Evolutionary conservation across 2,888 invertebrate genomes (phyloP).

Genomic region (Andrena haemorrhoa): DNA sequence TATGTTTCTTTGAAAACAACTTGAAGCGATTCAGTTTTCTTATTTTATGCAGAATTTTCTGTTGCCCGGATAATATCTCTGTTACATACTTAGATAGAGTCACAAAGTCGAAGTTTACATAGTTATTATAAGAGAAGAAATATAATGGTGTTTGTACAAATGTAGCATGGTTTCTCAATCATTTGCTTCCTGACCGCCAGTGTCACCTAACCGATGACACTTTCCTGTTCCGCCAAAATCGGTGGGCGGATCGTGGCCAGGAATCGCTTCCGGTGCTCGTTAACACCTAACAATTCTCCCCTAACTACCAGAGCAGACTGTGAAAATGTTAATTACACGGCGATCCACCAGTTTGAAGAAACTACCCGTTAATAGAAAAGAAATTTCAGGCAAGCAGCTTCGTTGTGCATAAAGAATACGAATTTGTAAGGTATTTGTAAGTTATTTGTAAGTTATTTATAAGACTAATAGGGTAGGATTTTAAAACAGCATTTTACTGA

Average conservation of each 20-base stretch:
- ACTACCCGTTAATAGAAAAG: neutral
- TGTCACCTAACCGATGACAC: constrained; percentile 14
- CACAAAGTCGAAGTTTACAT: too few species aligned
- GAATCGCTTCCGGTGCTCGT: constrained; percentile 62
- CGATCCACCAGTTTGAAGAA: neutral
- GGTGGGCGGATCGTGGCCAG: constrained; percentile 26
- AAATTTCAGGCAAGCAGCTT: too few species aligned
- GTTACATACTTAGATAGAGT: too few species aligned
- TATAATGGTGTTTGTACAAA: constrained; percentile 50
- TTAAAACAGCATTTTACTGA: too few species aligned
- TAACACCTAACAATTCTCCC: constrained; percentile 58
- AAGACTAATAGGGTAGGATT: too few species aligned
- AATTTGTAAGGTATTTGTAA: too few species aligned
- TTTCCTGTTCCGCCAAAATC: constrained; percentile 41
- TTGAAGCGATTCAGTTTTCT: neutral
- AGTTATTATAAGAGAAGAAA: constrained; percentile 17
- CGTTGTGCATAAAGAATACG: too few species aligned
- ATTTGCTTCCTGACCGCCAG: constrained; percentile 39
- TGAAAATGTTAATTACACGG: constrained; percentile 13
- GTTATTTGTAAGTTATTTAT: too few species aligned
- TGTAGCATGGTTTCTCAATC: constrained; percentile 48
- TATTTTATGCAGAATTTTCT: neutral
- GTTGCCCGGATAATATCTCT: too few species aligned
- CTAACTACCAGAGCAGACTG: constrained; percentile 51
- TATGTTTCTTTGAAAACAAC: too few species aligned